Conservation (phyloP, 2,797 vertebrate genomes). For the Acanthornis magna region DNA sequence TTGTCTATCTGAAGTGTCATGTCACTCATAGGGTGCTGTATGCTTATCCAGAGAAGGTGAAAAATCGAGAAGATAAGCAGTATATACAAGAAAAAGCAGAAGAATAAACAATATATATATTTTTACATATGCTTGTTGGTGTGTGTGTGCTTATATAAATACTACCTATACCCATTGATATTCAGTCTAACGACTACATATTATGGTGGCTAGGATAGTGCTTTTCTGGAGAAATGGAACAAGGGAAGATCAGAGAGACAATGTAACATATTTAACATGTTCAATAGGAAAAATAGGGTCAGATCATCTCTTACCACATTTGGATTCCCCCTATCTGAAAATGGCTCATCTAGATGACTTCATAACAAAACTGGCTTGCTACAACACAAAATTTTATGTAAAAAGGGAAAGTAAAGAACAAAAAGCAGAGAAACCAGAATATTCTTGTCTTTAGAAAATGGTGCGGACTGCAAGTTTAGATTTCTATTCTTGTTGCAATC, state of each 20-base stretch:
- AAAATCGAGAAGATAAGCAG: not conserved
- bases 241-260: not conserved
- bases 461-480: not conserved
- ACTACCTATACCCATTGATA: not conserved
- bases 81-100: not conserved
- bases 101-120: not conserved
- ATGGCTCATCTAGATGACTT: not conserved
- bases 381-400: not conserved
- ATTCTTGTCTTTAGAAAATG: not conserved
- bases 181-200: fast-evolving
- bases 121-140: too few species aligned
- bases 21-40: not conserved
- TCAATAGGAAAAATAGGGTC: not conserved
- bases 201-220: not conserved
- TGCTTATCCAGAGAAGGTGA: not conserved
- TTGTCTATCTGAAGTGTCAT: not conserved
- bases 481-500: not conserved
- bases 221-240: not conserved
- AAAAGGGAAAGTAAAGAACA: not conserved
- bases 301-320: not conserved
- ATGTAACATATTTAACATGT: not conserved
- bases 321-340: not conserved
- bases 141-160: not conserved
- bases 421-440: not conserved
- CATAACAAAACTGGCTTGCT: not conserved